phyloP scores from a whole-genome alignment of 2,888 invertebrate species.

The Luffia ferchaultella region DNA sequence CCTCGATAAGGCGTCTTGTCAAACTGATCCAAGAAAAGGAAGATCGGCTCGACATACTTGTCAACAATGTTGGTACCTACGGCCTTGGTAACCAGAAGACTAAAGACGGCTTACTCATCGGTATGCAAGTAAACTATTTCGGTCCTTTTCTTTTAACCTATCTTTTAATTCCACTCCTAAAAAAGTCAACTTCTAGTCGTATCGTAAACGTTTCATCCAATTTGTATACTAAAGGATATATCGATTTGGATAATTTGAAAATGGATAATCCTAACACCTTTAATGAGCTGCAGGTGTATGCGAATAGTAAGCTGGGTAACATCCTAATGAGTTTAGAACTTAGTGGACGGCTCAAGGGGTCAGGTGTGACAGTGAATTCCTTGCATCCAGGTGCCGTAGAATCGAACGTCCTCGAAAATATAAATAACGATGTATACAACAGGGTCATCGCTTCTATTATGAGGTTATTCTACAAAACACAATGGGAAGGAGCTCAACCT shows the following conservation, averaged over 20 bases:
- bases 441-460: conserved; percentile 53
- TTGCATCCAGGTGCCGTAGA: conserved; percentile 88
- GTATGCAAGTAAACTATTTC: conserved; percentile 93
- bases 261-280: conserved; percentile 22
- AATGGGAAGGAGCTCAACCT: conserved; percentile 84
- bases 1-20: conserved; percentile 83
- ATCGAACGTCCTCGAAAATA: conserved; percentile 58
- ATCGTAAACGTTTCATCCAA: conserved; percentile 82
- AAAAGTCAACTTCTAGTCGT: conserved; percentile 74
- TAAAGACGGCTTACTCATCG: conserved; percentile 83
- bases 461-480: conserved; percentile 71
- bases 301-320: conserved; percentile 75
- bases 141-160: conserved; percentile 92
- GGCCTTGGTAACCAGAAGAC: conserved; percentile 60
- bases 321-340: conserved; percentile 78
- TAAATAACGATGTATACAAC: conserved; percentile 54
- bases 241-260: conserved; percentile 25
- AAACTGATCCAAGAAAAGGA: conserved; percentile 76
- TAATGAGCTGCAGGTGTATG: conserved; percentile 56
- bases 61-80: conserved; percentile 93
- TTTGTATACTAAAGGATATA: conserved; percentile 74
- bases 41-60: conserved; percentile 76
- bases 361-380: conserved; percentile 77
- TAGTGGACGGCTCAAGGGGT: conserved; percentile 67
- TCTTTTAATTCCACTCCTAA: conserved; percentile 81